Percentiles rank a stretch among this genome's conserved stretches.
Conservation (phyloP, 2,888 invertebrate species). For the Andrena haemorrhoa region DNA sequence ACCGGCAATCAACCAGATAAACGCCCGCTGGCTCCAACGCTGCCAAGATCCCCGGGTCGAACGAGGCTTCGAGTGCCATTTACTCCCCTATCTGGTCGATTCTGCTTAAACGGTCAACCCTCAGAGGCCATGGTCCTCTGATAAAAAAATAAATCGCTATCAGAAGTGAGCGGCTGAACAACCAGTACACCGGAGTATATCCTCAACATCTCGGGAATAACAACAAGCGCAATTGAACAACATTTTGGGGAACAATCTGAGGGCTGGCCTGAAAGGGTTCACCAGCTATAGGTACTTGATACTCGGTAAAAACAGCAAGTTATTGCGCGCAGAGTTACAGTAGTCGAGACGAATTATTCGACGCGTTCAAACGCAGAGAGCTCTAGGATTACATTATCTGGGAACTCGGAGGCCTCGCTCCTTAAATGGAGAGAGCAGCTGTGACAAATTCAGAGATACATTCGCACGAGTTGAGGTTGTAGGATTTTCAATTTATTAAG, state of each 20-base stretch:
- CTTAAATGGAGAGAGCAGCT: background rate
- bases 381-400: background rate
- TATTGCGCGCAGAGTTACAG: background rate
- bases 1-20: conserved; percentile 40
- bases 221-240: conserved; percentile 42
- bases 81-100: conserved; percentile 6
- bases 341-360: conserved; percentile 7
- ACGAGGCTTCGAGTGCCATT: background rate
- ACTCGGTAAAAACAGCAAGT: conserved; percentile 5
- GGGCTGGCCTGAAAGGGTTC: conserved; percentile 22
- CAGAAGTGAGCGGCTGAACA: conserved; percentile 22
- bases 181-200: conserved; percentile 24
- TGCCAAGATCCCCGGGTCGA: background rate
- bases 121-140: conserved; percentile 10
- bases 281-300: conserved; percentile 9
- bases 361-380: background rate
- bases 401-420: background rate
- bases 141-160: conserved; percentile 57
- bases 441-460: background rate
- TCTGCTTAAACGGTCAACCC: conserved; percentile 9
- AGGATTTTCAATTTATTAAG: no score
- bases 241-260: conserved; percentile 29
- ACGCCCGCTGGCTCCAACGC: background rate
- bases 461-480: no score
- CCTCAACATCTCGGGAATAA: conserved; percentile 41